Conservation (phyloP, 2,797 vertebrate genomes). For the Agapornis canus region DNA sequence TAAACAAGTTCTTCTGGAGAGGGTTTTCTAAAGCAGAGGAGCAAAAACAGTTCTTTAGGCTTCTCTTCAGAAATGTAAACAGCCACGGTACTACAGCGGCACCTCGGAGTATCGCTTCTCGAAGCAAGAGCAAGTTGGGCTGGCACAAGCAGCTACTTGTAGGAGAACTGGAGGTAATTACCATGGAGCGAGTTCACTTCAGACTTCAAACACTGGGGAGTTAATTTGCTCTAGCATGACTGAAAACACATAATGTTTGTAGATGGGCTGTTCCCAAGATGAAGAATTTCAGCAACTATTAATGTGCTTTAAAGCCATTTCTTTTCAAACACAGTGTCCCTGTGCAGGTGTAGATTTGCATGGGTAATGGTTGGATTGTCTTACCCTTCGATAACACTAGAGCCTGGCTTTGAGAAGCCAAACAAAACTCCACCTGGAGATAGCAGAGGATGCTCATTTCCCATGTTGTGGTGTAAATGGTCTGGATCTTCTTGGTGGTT, state of each 20-base stretch:
- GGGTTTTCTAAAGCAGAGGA: background rate
- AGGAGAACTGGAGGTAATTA: slow-evolving; percentile 4
- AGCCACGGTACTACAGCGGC: background rate
- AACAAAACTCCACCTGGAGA: background rate
- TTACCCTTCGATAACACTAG: background rate
- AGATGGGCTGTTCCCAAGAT: background rate
- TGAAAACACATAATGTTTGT: background rate
- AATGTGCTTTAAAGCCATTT: background rate
- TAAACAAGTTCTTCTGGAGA: background rate
- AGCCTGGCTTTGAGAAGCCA: background rate
- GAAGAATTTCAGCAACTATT: background rate
- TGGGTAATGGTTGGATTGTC: background rate
- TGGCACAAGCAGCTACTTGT: slow-evolving; percentile 39
- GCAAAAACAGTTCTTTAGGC: background rate
- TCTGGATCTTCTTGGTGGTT: background rate
- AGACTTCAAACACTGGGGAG: slow-evolving; percentile 42
- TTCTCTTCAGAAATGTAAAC: background rate
- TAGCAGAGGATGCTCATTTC: background rate
- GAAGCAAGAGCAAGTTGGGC: background rate
- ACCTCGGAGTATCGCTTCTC: background rate
- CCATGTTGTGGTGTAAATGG: background rate
- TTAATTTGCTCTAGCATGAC: background rate
- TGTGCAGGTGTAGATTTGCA: background rate
- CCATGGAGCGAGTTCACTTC: background rate
- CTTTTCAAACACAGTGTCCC: background rate